Conservation (phyloP, 2,888 invertebrate genomes). For the Meganola albula region DNA sequence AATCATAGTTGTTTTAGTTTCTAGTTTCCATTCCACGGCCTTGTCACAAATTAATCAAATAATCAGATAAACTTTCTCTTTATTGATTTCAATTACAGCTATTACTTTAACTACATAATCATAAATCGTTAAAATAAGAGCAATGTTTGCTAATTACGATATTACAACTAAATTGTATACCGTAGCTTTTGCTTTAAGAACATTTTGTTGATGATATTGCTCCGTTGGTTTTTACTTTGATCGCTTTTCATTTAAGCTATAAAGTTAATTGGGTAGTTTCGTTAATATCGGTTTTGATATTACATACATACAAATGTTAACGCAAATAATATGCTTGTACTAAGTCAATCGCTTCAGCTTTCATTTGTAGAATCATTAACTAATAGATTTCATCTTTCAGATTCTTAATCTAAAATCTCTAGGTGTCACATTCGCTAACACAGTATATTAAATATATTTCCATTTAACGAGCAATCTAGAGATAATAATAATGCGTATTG, state of each 20-base stretch:
- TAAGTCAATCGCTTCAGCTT: too few species aligned
- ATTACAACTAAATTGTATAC: constrained; percentile 43
- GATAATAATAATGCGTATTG: constrained; percentile 5
- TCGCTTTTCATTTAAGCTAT: not conserved
- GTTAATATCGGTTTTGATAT: too few species aligned
- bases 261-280: not conserved
- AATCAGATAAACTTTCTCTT: constrained; percentile 29
- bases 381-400: too few species aligned
- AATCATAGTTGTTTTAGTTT: constrained; percentile 17
- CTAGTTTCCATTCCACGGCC: too few species aligned
- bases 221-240: constrained; percentile 17
- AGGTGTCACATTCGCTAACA: too few species aligned
- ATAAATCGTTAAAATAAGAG: constrained; percentile 36
- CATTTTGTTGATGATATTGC: too few species aligned
- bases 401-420: too few species aligned
- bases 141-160: constrained; percentile 37
- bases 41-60: constrained; percentile 35
- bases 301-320: too few species aligned
- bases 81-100: constrained; percentile 36
- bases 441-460: too few species aligned
- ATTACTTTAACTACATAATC: constrained; percentile 42
- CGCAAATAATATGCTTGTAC: too few species aligned
- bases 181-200: not conserved
- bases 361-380: too few species aligned
- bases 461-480: constrained; percentile 8